Conservation (phyloP, 2,888 invertebrate genomes). For the Lepidochrysops patricia region DNA sequence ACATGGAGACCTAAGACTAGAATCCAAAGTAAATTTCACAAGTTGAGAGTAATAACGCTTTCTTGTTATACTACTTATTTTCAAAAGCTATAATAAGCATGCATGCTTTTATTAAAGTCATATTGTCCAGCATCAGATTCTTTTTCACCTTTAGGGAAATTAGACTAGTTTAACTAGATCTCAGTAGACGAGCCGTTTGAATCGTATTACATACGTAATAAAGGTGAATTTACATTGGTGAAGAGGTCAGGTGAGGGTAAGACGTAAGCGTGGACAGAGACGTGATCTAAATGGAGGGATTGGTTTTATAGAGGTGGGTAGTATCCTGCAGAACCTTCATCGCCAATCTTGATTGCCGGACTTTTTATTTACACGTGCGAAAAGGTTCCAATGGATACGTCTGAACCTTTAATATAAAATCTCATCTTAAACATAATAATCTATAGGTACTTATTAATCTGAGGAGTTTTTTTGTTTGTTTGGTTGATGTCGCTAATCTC, state of each 20-base stretch:
- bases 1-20: too few relatives aligned
- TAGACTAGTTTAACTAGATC: neutral
- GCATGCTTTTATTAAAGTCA: neutral
- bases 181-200: neutral
- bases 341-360: neutral
- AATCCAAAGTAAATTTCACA: too few relatives aligned
- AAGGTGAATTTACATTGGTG: constrained; percentile 18
- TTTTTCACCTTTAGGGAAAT: constrained; percentile 8
- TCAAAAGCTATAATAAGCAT: neutral
- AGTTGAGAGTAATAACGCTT: neutral
- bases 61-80: neutral
- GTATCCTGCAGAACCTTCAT: constrained; percentile 1
- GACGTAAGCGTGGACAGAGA: constrained; percentile 31
- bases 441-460: too few relatives aligned
- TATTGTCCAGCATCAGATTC: constrained; percentile 4
- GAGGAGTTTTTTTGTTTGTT: too few relatives aligned
- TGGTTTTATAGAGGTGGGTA: constrained; percentile 49
- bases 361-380: neutral
- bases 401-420: too few relatives aligned
- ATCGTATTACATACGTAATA: constrained; percentile 14
- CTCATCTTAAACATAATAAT: too few relatives aligned
- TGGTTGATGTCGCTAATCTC: too few relatives aligned
- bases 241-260: neutral
- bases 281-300: constrained; percentile 59
- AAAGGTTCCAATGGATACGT: too few relatives aligned